Base-by-base conservation (phyloP, 2,797 vertebrate species). In the Tragelaphus oryx region DNA sequence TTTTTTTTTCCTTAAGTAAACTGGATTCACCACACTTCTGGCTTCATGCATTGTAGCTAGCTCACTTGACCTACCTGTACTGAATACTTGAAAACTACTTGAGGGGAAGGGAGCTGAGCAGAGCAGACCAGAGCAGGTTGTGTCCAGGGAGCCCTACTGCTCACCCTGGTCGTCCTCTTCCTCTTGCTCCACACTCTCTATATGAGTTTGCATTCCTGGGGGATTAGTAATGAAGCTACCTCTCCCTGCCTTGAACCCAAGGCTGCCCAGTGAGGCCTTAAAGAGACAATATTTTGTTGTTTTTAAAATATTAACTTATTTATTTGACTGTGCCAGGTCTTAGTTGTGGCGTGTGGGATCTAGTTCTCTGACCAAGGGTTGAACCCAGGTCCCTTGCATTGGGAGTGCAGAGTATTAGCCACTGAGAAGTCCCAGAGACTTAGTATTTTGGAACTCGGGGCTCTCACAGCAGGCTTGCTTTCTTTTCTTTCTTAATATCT, bases 161-260 rank as follows among this genome's bases (percentile, higher is more conserved):
- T 94, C 54, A 60, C 30, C 28, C 50, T 93, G n/a, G 37, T 4
- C 78, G 28, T 86, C 46, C 30, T 91, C 1, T 76, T 94, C n/a
- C 44, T 96, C 82, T 82, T 90, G 28, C 37, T 87, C 9, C 28
- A 59, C 30, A 74, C 22, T 95, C 48, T 83, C 48, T 83, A 59
- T 89, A 55, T 48, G 12, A 89, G 48, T 78, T 90, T 79, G 11
- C 59, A 54, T 93, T 89, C 16, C 50, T 94, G 48, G 26, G 26
- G 6, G 22, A 88, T 92, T 75, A 75, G 7, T 89, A 76, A 75
- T 52, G 28, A 95, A 87, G 75, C 55, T 41, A 22, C 50, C 37
- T 93, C 37, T 60, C 33, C 89, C n/a, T 97, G 41, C 87, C 84
- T 88, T 95, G 89, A 93, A 65, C n/a, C 22, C 26, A 86, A n/a